Conservation (phyloP, 1,140 invertebrate species). For the Zeugodacus cucurbitae region DNA sequence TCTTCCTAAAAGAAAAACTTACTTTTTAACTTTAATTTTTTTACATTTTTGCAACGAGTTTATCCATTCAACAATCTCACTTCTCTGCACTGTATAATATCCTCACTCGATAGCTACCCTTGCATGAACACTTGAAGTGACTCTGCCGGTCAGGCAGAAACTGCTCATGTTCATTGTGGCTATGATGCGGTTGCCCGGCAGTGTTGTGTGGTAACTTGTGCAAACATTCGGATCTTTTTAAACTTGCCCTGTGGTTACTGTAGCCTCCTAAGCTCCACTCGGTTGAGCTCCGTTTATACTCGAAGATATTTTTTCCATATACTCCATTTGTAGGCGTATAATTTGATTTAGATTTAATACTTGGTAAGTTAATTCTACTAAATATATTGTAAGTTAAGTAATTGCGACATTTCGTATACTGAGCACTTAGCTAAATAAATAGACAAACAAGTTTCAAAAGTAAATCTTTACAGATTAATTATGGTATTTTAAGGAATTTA, state of each 20-base stretch:
- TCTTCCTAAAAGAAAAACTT: too few species aligned
- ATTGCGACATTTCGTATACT: background rate
- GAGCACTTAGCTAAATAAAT: background rate
- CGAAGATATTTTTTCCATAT: too few species aligned
- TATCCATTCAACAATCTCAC: too few species aligned
- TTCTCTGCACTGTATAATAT: too few species aligned
- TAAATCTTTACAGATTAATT: background rate
- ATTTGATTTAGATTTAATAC: too few species aligned
- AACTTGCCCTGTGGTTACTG: background rate
- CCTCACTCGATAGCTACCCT: background rate
- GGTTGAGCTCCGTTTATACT: background rate
- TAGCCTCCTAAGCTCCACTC: background rate
- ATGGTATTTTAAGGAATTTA: background rate
- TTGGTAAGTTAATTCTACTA: background rate
- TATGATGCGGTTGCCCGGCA: background rate
- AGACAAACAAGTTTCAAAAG: background rate
- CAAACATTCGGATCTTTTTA: background rate
- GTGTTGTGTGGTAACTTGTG: background rate
- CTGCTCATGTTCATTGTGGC: background rate
- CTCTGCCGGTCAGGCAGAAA: background rate
- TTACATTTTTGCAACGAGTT: too few species aligned
- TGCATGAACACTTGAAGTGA: background rate
- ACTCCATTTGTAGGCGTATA: background rate
- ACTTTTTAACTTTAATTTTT: too few species aligned
- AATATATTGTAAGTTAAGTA: background rate